A percentile compares a stretch with the other conserved stretches of the same genome.
Evolutionary conservation across 2,797 vertebrate genomes (phyloP).

Genomic region (Cheracebus regulus): DNA sequence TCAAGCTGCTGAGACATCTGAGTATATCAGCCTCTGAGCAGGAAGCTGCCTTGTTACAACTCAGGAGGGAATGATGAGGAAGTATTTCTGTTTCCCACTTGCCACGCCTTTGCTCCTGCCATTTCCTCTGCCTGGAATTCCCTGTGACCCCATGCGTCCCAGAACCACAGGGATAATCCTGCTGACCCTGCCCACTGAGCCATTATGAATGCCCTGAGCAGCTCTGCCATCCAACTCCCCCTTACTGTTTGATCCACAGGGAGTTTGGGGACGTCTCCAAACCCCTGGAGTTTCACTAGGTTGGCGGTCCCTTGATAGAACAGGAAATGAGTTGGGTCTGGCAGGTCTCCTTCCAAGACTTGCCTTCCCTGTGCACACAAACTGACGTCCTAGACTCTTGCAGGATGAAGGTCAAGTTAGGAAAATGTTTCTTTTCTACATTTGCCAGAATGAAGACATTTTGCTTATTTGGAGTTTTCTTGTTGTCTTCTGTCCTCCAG

Average conservation of each 20-base stretch:
- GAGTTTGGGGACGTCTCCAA: background rate
- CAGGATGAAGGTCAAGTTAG: background rate
- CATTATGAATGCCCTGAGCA: rapidly evolving
- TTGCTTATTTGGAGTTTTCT: background rate
- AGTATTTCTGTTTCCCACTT: background rate
- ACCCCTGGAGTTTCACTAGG: background rate
- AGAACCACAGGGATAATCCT: background rate
- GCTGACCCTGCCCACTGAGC: background rate
- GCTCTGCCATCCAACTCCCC: background rate
- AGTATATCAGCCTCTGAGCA: rapidly evolving
- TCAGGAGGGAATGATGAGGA: background rate
- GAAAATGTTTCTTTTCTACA: background rate
- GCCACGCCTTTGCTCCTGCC: background rate
- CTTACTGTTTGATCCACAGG: too few species aligned
- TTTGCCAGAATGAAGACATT: background rate
- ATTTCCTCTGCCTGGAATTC: background rate
- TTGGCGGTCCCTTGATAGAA: background rate
- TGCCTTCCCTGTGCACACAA: background rate
- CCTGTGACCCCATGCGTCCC: background rate
- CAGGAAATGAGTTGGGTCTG: background rate
- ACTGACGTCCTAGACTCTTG: background rate
- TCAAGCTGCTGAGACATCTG: background rate
- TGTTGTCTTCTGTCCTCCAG: background rate
- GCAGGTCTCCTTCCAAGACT: rapidly evolving
- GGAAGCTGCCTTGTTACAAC: background rate